A percentile compares a stretch with the other conserved stretches of the same genome.
Evolutionary conservation across 2,888 invertebrate species (phyloP).

Genomic region (Aporophyla nigra): DNA sequence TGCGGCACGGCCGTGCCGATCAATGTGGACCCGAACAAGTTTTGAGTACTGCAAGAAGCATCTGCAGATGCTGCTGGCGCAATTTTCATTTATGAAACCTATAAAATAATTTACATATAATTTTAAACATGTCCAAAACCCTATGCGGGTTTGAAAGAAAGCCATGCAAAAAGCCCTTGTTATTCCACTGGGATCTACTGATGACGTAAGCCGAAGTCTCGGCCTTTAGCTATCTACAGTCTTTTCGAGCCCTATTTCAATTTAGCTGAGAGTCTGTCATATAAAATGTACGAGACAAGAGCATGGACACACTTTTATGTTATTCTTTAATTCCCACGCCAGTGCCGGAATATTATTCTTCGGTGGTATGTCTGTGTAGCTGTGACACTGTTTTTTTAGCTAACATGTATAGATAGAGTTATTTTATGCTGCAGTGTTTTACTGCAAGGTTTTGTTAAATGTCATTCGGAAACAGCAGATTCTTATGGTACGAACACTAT

Average conservation of each 20-base stretch:
- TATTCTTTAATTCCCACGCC: slow-evolving; percentile 52
- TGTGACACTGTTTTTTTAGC: slow-evolving; percentile 19
- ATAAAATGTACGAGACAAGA: slow-evolving; percentile 52
- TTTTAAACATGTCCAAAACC: background rate
- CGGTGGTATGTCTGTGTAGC: background rate
- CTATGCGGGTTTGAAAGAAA: background rate
- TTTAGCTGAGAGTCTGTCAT: slow-evolving; percentile 47
- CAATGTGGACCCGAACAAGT: background rate
- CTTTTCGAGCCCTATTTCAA: slow-evolving; percentile 37
- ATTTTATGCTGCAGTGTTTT: background rate
- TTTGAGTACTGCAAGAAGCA: background rate
- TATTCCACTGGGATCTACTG: background rate
- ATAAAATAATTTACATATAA: background rate
- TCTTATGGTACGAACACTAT: background rate
- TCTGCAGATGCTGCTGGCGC: too few species aligned
- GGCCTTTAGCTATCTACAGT: slow-evolving; percentile 3
- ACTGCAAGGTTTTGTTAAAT: background rate
- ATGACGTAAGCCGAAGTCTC: slow-evolving; percentile 5
- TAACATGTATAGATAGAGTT: background rate
- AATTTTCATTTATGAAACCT: background rate
- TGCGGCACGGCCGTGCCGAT: background rate
- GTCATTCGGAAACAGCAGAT: background rate
- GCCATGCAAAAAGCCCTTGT: background rate
- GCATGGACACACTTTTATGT: slow-evolving; percentile 49
- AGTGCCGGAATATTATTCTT: slow-evolving; percentile 43